Evolutionary conservation across 2,797 vertebrate genomes (phyloP).

Genomic region (Cetoscarus ocellatus): DNA sequence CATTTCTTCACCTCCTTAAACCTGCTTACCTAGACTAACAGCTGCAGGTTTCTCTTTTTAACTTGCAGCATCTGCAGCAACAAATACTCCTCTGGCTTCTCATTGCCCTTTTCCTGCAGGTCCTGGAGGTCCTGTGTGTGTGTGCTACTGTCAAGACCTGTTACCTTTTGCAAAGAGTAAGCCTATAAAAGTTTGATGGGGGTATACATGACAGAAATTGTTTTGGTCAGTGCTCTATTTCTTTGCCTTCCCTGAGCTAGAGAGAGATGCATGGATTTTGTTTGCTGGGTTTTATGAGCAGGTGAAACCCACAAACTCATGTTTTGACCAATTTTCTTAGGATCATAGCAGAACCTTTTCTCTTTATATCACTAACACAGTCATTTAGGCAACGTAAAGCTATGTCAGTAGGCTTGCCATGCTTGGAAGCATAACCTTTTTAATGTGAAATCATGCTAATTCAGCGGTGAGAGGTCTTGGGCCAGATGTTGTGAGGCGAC

Average conservation of each 20-base stretch:
- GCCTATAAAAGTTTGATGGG: conserved; percentile 70
- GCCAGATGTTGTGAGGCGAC: not conserved
- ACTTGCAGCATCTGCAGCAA: conserved; percentile 27
- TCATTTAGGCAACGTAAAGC: not conserved
- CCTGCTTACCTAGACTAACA: conserved; percentile 1
- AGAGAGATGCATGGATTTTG: conserved; percentile 24
- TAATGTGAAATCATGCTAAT: conserved; percentile 1
- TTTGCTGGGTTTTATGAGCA: conserved; percentile 14
- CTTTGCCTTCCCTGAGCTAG: conserved; percentile 25
- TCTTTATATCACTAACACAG: not conserved
- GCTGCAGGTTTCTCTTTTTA: conserved; percentile 42
- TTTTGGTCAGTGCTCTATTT: conserved; percentile 45
- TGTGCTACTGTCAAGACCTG: conserved; percentile 64
- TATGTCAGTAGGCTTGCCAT: not conserved
- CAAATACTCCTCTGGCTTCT: conserved; percentile 34
- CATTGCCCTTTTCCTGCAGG: conserved; percentile 40
- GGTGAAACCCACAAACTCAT: conserved; percentile 15
- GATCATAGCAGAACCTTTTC: conserved; percentile 1
- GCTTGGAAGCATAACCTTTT: not conserved
- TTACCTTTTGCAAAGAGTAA: conserved; percentile 65
- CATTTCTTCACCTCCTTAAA: conserved; percentile 7
- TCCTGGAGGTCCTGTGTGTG: conserved; percentile 58
- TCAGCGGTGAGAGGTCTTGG: not conserved
- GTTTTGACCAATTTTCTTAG: conserved; percentile 12
- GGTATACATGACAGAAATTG: conserved; percentile 57